Evolutionary conservation across 2,888 invertebrate genomes (phyloP), one percentile per base, ranked within the genome.

Genomic region (Diaprepes abbreviatus): DNA sequence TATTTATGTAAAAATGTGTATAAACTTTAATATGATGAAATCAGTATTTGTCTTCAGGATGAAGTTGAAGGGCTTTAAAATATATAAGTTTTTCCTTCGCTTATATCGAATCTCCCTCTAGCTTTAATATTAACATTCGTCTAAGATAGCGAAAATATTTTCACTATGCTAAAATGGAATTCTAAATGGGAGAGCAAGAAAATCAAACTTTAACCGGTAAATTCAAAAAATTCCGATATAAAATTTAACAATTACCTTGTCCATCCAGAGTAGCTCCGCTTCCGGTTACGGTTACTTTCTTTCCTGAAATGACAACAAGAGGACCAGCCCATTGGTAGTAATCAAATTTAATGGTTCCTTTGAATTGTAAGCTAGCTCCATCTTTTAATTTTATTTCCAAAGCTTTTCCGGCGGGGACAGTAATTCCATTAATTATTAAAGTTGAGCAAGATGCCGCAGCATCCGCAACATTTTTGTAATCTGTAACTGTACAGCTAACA

Each of bases 211-310:
- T n/a, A n/a, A n/a, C n/a, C n/a, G n/a, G n/a, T n/a, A n/a, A n/a
- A n/a, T n/a, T n/a, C n/a, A n/a, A n/a, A n/a, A n/a, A n/a, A n/a
- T n/a, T n/a, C n/a, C n/a, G n/a, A n/a, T n/a, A n/a, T n/a, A n/a
- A n/a, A n/a, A n/a, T n/a, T n/a, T n/a, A n/a, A n/a, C n/a, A 40
- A 6, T 3, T 48, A 52, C 74, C 74, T 54, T 71, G 45, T 12
- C 72, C 74, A 38, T 74, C 74, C 7, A 74, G 55, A 2, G 45
- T 52, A 9, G 28, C 50, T 14, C 50, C 28, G 9, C 58, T 58
- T 21, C 66, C 66, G 12, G 17, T n/a, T 14, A 66, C 31, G 36
- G 57, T 66, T 0, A 66, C 45, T 28, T 48, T 33, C 14, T 43
- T 45, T 58, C 66, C 66, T 14, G 31, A 7, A 31, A 66, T 43